Base-by-base conservation (phyloP, 2,113 vertebrate genomes). In the Pedetes capensis region DNA sequence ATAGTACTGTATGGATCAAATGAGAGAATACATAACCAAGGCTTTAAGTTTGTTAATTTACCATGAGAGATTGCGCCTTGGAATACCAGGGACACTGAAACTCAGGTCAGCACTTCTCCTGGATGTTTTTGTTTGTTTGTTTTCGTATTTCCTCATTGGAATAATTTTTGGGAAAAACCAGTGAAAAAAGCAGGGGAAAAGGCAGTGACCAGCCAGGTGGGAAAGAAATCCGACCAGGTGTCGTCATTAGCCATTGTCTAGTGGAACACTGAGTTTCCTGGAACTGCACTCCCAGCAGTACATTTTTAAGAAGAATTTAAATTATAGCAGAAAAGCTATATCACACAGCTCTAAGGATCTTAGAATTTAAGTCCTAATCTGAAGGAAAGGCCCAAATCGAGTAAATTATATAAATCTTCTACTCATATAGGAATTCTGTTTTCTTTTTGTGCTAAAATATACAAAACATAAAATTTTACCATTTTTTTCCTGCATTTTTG, bases 371-470 rank as follows among this genome's bases (percentile, higher is more conserved):
- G 8, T 44, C 47, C 23, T 87, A 22, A 39, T 4, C 79, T 94
- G 39, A 8, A 79, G 83, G 44, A 88, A 86, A n/a, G 47, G 16
- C 49, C 74, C 74, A 34, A 5, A 7, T n/a, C n/a, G n/a, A 47
- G n/a, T 71, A 76, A 69, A 92, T 80, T 59, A 64, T 44, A 25
- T 18, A 83, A 76, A 85, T 92, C 59, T 80, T 90, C 93, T 94
- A n/a, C n/a, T n/a, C n/a, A n/a, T 39, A 61, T 61, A 91, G 69
- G 44, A 85, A 14, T 69, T 69, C 53, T 91, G 49, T 27, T 29
- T 75, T 88, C 27, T 22, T 44, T 44, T 59, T 57, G 34, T 49
- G 34, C 2, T 39, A 55, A 82, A 49, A 64, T 49, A 57, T 47
- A 18, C 6, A 81, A 51, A 90, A 61, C 18, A 82, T 76, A 76